Evolutionary conservation across 2,888 invertebrate species (phyloP).

Genomic region (Dasypolia templi): DNA sequence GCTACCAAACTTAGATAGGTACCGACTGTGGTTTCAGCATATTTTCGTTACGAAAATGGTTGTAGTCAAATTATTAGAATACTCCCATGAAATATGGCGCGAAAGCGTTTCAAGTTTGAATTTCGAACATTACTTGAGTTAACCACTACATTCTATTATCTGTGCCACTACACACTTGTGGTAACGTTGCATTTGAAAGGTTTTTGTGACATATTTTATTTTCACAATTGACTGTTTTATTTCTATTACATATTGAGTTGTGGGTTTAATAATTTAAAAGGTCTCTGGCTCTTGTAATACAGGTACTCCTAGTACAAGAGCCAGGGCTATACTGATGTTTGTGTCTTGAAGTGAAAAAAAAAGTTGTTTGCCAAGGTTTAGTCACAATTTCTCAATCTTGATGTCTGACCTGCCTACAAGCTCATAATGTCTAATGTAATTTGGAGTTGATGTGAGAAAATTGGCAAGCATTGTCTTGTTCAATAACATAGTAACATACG

Average conservation of each 20-base stretch:
- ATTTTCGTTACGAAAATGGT: not conserved
- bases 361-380: not conserved
- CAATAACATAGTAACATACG: too few relatives aligned
- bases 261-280: not conserved
- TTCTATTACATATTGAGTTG: not conserved
- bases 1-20: not conserved
- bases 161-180: constrained; percentile 13
- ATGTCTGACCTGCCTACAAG: too few relatives aligned
- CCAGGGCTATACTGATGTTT: too few relatives aligned
- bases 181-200: constrained; percentile 2
- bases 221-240: not conserved
- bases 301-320: too few relatives aligned
- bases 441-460: not conserved
- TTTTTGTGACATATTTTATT: not conserved
- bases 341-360: too few relatives aligned
- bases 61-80: too few relatives aligned
- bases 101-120: constrained; percentile 45
- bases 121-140: constrained; percentile 36
- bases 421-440: not conserved
- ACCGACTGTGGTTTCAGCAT: not conserved
- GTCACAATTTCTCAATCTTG: not conserved
- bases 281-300: too few relatives aligned
- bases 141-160: too few relatives aligned
- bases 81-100: constrained; percentile 45
- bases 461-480: not conserved